These are phyloP conservation scores for Synanceia verrucosa DNA, from an alignment of 2,797 vertebrate species.

Conservation along the genomic window DNA sequence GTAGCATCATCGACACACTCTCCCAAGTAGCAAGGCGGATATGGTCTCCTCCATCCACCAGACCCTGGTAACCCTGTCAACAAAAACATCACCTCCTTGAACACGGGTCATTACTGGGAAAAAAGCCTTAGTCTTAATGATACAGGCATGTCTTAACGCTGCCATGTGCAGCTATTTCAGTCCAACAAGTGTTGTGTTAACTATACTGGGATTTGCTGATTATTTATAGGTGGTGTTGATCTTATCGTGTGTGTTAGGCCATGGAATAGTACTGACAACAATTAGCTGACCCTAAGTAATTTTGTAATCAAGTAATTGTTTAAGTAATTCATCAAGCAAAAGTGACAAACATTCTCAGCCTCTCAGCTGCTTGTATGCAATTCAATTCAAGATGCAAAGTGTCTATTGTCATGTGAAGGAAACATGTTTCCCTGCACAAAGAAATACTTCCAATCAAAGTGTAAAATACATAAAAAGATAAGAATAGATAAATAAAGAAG, in stretches of 20 bases:
- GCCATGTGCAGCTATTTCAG: not conserved
- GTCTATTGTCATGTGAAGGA: too few relatives aligned
- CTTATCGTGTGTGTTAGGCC: not conserved
- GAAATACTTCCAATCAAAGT: too few relatives aligned
- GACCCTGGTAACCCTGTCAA: slow-evolving; percentile 93
- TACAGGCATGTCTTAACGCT: not conserved
- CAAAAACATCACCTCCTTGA: slow-evolving; percentile 8
- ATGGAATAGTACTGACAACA: not conserved
- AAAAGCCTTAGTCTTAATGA: not conserved
- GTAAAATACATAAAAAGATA: too few relatives aligned
- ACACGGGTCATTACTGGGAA: not conserved
- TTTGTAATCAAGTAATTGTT: not conserved
- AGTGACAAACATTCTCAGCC: not conserved
- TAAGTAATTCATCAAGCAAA: not conserved
- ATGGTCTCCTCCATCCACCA: slow-evolving; percentile 92
- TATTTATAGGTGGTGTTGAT: not conserved
- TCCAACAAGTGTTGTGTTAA: not conserved
- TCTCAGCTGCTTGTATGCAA: too few relatives aligned
- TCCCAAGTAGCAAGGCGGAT: slow-evolving; percentile 92
- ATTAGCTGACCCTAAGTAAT: not conserved
- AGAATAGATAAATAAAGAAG: too few relatives aligned
- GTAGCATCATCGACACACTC: slow-evolving; percentile 95
- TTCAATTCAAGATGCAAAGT: too few relatives aligned
- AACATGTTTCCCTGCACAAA: too few relatives aligned
- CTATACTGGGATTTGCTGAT: not conserved